phyloP scores from a whole-genome alignment of 2,113 vertebrate genomes.

The Ciconia maguari region DNA sequence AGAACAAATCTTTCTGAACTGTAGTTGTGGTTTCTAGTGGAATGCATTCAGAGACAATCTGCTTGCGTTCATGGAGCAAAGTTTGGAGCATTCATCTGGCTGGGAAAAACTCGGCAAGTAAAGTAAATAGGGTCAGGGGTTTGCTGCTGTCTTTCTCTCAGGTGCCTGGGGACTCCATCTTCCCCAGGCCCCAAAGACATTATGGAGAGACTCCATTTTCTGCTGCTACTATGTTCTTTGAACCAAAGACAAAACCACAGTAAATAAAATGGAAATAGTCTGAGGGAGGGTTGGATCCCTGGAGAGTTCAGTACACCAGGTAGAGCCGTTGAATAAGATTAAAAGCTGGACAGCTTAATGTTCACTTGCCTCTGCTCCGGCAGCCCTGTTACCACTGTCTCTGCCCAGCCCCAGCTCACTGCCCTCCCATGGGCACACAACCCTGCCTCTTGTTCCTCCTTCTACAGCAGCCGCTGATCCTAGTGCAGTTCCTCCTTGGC shows the following conservation, averaged over 20 bases:
- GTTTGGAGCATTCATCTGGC: not conserved
- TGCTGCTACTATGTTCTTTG: not conserved
- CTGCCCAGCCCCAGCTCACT: not conserved
- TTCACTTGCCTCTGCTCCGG: not conserved
- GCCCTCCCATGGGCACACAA: not conserved
- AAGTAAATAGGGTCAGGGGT: not conserved
- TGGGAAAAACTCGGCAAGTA: not conserved
- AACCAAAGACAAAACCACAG: not conserved
- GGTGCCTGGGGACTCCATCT: not conserved
- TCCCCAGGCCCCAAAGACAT: not conserved
- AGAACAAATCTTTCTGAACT: not conserved
- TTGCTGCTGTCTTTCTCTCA: not conserved
- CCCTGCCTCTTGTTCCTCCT: not conserved
- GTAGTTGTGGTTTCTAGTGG: not conserved
- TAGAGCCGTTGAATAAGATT: not conserved
- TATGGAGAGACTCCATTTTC: not conserved
- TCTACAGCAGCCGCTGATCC: not conserved
- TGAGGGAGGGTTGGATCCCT: not conserved
- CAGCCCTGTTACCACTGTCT: not conserved
- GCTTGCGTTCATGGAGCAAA: not conserved
- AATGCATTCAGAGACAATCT: not conserved
- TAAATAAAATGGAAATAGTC: not conserved
- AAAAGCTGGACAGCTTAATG: not conserved
- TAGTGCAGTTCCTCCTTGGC: fast-evolving
- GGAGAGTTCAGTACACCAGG: not conserved